phyloP scores from a whole-genome alignment of 2,113 vertebrate genomes.

The Craseonycteris thonglongyai region DNA sequence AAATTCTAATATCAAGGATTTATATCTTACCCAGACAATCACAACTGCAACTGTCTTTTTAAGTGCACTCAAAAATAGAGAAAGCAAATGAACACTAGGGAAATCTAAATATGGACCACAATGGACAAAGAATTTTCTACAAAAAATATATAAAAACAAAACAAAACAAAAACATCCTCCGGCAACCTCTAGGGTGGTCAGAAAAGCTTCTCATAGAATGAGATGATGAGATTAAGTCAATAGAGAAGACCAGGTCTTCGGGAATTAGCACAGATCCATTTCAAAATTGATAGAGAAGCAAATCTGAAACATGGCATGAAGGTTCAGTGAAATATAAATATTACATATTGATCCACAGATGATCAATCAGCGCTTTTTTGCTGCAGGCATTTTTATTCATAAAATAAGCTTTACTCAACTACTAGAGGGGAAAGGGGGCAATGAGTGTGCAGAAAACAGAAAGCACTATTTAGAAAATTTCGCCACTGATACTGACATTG shows the following conservation, averaged over 20 bases:
- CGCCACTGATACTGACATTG: not conserved
- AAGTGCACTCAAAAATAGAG: constrained; percentile 47
- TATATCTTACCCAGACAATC: constrained; percentile 67
- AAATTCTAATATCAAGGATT: constrained; percentile 75
- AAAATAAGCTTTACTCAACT: constrained; percentile 32
- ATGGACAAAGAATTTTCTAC: constrained; percentile 38
- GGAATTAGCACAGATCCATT: constrained; percentile 18
- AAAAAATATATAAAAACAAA: constrained; percentile 61
- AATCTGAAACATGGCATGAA: not conserved
- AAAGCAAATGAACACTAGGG: constrained; percentile 46
- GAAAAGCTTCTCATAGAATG: not conserved
- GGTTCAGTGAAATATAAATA: constrained; percentile 25
- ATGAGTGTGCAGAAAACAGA: not conserved
- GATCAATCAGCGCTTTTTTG: not conserved
- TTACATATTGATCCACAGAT: constrained; percentile 9
- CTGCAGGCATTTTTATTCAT: constrained; percentile 9
- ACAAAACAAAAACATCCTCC: not conserved
- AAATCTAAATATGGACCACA: constrained; percentile 42
- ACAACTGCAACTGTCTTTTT: constrained; percentile 69
- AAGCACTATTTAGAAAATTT: not conserved
- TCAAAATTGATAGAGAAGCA: not conserved
- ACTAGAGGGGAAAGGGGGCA: not conserved
- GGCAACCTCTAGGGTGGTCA: constrained; percentile 47
- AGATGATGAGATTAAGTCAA: constrained; percentile 48
- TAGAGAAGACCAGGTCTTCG: not conserved